These are phyloP conservation scores for Lepidonotus clava DNA, from an alignment of 2,888 invertebrate genomes.

Conservation along the genomic window DNA sequence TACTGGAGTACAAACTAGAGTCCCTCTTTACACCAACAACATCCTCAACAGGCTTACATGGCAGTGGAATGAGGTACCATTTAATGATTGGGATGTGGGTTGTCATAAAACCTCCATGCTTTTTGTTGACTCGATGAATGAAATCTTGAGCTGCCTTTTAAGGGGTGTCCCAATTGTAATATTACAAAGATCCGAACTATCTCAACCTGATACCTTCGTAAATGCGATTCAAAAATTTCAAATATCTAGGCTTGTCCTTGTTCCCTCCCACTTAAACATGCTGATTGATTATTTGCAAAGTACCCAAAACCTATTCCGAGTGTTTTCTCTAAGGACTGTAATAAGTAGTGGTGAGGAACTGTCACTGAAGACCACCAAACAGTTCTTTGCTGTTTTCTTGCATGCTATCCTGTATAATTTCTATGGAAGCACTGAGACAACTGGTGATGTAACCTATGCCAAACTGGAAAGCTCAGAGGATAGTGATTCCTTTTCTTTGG, in stretches of 20 bases:
- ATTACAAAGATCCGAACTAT: constrained; percentile 87
- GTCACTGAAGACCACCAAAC: neutral
- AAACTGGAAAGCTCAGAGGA: constrained; percentile 83
- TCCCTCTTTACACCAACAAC: constrained; percentile 88
- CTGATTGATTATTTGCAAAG: neutral
- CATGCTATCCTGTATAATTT: constrained; percentile 89
- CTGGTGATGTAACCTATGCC: constrained; percentile 93
- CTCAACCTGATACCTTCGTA: constrained; percentile 89
- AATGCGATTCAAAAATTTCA: constrained; percentile 85
- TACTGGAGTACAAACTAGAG: constrained; percentile 92
- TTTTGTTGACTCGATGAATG: constrained; percentile 93
- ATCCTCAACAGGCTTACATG: constrained; percentile 87
- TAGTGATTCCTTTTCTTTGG: constrained; percentile 64
- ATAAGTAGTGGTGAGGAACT: constrained; percentile 57
- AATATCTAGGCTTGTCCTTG: constrained; percentile 83
- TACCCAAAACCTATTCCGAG: neutral
- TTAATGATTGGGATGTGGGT: constrained; percentile 86
- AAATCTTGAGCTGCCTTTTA: constrained; percentile 92
- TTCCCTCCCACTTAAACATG: constrained; percentile 87
- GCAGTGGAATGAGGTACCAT: constrained; percentile 93
- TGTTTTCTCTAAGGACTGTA: constrained; percentile 18
- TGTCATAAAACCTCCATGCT: constrained; percentile 95
- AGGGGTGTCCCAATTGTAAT: constrained; percentile 87
- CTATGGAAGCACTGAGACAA: constrained; percentile 94
- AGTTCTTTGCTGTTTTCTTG: constrained; percentile 80